phyloP scores from a whole-genome alignment of 2,888 invertebrate species.

The Lissocephala sabroskyi region DNA sequence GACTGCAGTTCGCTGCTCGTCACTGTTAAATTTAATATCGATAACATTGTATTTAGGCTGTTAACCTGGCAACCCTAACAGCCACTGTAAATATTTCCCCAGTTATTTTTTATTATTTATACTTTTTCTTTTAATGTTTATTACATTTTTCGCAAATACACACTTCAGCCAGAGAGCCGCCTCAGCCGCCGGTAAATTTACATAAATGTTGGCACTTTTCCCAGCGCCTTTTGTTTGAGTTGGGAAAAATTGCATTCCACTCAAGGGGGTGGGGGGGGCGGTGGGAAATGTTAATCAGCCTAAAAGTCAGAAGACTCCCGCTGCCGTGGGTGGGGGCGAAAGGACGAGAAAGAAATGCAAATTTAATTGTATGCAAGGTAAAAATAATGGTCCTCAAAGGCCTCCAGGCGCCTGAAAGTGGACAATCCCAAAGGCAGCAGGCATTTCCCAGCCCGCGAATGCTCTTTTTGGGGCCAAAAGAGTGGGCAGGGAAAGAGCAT shows the following conservation, averaged over 20 bases:
- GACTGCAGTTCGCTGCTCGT: no score
- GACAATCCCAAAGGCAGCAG: slow-evolving; percentile 18
- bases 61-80: no score
- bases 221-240: slow-evolving; percentile 28
- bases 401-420: slow-evolving; percentile 34
- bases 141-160: slow-evolving; percentile 57
- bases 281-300: slow-evolving; percentile 67
- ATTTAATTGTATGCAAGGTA: slow-evolving; percentile 67
- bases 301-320: slow-evolving; percentile 47
- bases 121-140: slow-evolving; percentile 67
- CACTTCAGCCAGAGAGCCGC: slow-evolving; percentile 37
- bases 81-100: no score
- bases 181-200: slow-evolving; percentile 36
- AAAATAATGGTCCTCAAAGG: slow-evolving; percentile 47
- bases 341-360: slow-evolving; percentile 58
- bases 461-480: no score
- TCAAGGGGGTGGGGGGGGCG: neutral
- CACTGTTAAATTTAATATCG: no score
- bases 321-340: slow-evolving; percentile 3
- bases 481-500: no score
- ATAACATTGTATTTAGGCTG: no score
- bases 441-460: no score
- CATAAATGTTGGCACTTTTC: slow-evolving; percentile 47
- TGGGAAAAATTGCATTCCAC: slow-evolving; percentile 46
- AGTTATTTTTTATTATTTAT: no score